Conservation (phyloP, 2,113 vertebrate genomes). For the Typhlomys cinereus region DNA sequence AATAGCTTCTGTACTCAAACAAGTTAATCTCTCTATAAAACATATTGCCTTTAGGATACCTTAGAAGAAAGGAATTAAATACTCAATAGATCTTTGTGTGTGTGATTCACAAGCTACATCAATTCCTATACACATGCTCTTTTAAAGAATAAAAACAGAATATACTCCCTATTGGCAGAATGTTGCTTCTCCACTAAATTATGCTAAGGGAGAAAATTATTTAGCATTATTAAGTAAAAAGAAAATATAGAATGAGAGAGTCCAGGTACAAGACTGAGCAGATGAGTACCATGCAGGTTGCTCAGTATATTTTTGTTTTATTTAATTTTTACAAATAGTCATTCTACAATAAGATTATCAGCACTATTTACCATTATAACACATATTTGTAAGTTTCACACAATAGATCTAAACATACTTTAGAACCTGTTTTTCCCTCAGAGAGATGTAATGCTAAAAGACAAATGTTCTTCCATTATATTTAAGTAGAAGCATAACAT, state of each 20-base stretch:
- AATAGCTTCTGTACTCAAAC: conserved; percentile 66
- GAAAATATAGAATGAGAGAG: background rate
- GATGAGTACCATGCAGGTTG: background rate
- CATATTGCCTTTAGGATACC: conserved; percentile 57
- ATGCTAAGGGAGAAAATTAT: background rate
- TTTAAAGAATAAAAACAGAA: background rate
- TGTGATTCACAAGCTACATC: background rate
- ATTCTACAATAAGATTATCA: conserved; percentile 19
- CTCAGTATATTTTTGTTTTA: background rate
- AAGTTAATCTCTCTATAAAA: conserved; percentile 61
- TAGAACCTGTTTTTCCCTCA: too few relatives aligned
- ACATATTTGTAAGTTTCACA: background rate
- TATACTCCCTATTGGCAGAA: background rate
- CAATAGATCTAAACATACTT: background rate
- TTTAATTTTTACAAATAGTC: conserved; percentile 7
- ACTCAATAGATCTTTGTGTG: conserved; percentile 27
- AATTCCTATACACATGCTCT: background rate
- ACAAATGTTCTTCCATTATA: background rate
- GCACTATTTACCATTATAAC: background rate
- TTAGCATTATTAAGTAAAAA: background rate
- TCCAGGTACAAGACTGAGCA: background rate
- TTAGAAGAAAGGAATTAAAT: conserved; percentile 65
- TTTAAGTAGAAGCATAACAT: background rate
- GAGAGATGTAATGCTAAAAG: too few relatives aligned
- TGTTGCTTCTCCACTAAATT: background rate